These are phyloP conservation scores for Poeciliopsis occidentalis DNA, from an alignment of 2,113 vertebrate genomes.

Conservation along the genomic window DNA sequence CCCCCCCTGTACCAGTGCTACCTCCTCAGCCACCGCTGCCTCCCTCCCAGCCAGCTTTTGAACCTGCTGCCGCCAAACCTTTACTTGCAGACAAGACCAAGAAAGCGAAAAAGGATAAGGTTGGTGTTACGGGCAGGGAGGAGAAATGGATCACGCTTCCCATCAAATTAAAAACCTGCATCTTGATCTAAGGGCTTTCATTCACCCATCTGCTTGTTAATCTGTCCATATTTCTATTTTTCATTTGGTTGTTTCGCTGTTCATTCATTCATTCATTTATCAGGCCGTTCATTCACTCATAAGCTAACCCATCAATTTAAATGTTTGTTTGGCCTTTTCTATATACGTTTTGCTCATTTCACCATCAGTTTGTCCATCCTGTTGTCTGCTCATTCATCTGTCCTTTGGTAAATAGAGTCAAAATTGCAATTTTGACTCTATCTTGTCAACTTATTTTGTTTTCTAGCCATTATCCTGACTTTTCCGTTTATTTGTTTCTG, in stretches of 20 bases:
- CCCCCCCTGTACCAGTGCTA: slow-evolving; percentile 65
- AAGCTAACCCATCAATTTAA: too few relatives aligned
- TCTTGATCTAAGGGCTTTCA: too few relatives aligned
- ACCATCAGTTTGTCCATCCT: background rate
- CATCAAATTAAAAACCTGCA: too few relatives aligned
- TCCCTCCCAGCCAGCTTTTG: slow-evolving; percentile 68
- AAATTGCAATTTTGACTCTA: background rate
- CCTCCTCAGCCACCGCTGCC: slow-evolving; percentile 76
- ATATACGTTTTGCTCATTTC: background rate
- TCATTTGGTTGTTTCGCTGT: too few relatives aligned
- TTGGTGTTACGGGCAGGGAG: slow-evolving; percentile 41
- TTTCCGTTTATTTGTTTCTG: background rate
- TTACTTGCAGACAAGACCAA: slow-evolving; percentile 84
- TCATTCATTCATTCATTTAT: too few relatives aligned
- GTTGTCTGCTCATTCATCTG: background rate
- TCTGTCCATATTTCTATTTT: too few relatives aligned
- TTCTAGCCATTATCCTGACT: too few relatives aligned
- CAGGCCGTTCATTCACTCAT: too few relatives aligned
- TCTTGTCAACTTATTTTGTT: background rate
- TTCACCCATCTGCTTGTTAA: background rate
- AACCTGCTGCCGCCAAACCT: slow-evolving; percentile 74
- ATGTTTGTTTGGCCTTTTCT: background rate
- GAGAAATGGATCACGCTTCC: too few relatives aligned
- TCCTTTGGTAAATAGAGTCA: background rate
- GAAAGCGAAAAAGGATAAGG: slow-evolving; percentile 93